These are phyloP conservation scores for Myotis myotis DNA, from an alignment of 2,797 vertebrate species.

Conservation along the genomic window DNA sequence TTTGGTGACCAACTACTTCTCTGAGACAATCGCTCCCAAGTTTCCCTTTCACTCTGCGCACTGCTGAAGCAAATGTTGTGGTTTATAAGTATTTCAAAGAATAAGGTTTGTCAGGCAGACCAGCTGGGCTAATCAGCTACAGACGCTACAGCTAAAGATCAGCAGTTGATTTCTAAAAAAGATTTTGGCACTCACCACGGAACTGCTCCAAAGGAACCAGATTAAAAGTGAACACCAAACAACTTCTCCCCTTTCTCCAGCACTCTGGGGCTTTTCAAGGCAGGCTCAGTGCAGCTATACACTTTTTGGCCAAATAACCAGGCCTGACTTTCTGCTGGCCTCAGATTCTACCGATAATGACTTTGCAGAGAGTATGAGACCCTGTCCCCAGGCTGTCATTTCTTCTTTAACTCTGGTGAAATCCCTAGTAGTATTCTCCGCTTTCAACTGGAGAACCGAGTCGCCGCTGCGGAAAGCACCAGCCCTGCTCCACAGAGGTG, in stretches of 20 bases:
- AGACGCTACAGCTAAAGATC: neutral
- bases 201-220: neutral
- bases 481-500: neutral
- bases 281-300: neutral
- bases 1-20: neutral
- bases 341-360: neutral
- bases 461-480: neutral
- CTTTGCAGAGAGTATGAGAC: neutral
- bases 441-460: neutral
- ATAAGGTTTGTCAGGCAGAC: neutral
- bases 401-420: constrained; percentile 12
- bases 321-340: neutral
- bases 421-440: neutral
- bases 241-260: neutral
- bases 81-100: neutral
- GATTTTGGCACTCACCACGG: neutral
- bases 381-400: neutral
- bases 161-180: constrained; percentile 19
- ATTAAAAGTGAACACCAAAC: neutral
- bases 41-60: too few relatives aligned
- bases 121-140: neutral
- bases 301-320: neutral
- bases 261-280: neutral
- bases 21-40: too few relatives aligned
- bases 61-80: neutral